phyloP scores from a whole-genome alignment of 2,888 invertebrate genomes.

The Brenthis daphne region DNA sequence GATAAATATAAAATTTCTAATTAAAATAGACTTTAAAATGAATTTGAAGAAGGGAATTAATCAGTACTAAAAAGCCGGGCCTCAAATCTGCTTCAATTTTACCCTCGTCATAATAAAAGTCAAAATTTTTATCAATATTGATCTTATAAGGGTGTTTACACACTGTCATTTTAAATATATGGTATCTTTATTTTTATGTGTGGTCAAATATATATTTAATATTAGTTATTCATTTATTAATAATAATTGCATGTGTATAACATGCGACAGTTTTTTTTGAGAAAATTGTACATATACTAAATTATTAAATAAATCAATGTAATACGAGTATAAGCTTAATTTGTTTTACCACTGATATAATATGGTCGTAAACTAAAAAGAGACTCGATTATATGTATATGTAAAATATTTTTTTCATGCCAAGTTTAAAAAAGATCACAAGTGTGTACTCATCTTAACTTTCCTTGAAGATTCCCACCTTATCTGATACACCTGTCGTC shows the following conservation, averaged over 20 bases:
- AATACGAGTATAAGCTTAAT: too few species aligned
- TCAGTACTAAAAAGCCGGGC: conserved; percentile 45
- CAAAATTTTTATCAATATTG: conserved; percentile 45
- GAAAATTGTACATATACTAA: too few species aligned
- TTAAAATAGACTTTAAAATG: conserved; percentile 34
- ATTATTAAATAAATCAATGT: too few species aligned
- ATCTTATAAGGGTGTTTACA: conserved; percentile 31
- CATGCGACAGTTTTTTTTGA: too few species aligned
- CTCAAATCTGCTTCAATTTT: conserved; percentile 51
- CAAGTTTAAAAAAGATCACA: background rate
- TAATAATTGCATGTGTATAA: too few species aligned
- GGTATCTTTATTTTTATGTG: background rate
- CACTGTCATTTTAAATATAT: background rate
- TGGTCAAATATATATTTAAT: background rate
- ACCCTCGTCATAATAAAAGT: conserved; percentile 69
- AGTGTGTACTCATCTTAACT: conserved; percentile 7
- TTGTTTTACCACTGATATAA: too few species aligned
- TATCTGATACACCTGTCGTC: conserved; percentile 44
- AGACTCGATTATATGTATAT: too few species aligned
- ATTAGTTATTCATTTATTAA: too few species aligned
- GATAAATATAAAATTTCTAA: conserved; percentile 24
- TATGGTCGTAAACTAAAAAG: too few species aligned
- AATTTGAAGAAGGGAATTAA: conserved; percentile 41
- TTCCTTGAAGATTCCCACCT: conserved; percentile 33
- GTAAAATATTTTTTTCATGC: background rate